These are phyloP conservation scores for Dioctria linearis DNA, from an alignment of 2,888 invertebrate species.

Conservation along the genomic window DNA sequence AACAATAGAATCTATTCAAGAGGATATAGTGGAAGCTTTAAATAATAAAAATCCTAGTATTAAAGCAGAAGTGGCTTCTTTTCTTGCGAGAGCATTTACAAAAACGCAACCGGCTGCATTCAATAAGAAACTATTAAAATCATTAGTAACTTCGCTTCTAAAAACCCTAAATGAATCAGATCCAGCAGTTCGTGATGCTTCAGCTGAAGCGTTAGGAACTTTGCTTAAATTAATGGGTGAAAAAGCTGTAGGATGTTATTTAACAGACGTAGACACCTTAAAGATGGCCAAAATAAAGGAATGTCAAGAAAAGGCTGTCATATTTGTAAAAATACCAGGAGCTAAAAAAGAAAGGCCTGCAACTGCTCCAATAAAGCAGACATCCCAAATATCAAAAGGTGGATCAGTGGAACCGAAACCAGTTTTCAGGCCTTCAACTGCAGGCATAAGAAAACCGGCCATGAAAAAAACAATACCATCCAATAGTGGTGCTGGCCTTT, in stretches of 20 bases:
- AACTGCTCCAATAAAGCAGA: slow-evolving; percentile 64
- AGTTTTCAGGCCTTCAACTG: slow-evolving; percentile 67
- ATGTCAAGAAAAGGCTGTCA: slow-evolving; percentile 92
- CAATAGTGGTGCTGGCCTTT: slow-evolving; percentile 59
- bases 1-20: slow-evolving; percentile 85
- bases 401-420: slow-evolving; percentile 66
- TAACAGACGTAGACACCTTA: slow-evolving; percentile 89
- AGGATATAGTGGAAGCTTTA: slow-evolving; percentile 88
- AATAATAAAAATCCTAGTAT: slow-evolving; percentile 93
- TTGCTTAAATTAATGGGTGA: slow-evolving; percentile 95
- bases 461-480: slow-evolving; percentile 54
- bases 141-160: slow-evolving; percentile 82
- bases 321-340: slow-evolving; percentile 80
- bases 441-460: slow-evolving; percentile 61
- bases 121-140: slow-evolving; percentile 92
- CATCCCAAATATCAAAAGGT: slow-evolving; percentile 65
- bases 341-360: slow-evolving; percentile 74
- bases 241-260: slow-evolving; percentile 87
- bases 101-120: slow-evolving; percentile 85
- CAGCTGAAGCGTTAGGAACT: slow-evolving; percentile 94
- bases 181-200: slow-evolving; percentile 91
- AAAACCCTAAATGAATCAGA: slow-evolving; percentile 80
- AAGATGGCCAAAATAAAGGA: slow-evolving; percentile 97
- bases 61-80: slow-evolving; percentile 88
- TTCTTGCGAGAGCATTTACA: slow-evolving; percentile 86